Conservation (phyloP, 2,888 invertebrate species). For the Nephrotoma appendiculata region DNA sequence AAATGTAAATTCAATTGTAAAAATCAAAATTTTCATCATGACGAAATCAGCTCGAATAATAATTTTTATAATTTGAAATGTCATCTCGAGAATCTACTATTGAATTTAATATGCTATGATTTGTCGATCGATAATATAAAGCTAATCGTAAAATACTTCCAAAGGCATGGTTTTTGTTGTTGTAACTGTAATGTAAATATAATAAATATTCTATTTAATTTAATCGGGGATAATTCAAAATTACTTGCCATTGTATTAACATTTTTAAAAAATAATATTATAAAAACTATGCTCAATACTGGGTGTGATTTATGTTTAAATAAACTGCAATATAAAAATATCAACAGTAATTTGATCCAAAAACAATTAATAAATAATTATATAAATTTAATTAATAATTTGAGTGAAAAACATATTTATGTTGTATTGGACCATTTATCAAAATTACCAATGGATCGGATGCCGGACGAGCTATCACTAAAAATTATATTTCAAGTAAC, state of each 20-base stretch:
- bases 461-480: slow-evolving; percentile 21
- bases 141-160: slow-evolving; percentile 21
- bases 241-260: slow-evolving; percentile 22
- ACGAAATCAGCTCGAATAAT: not conserved
- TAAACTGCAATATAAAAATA: not conserved
- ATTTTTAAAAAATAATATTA: slow-evolving; percentile 22
- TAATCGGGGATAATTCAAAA: slow-evolving; percentile 22
- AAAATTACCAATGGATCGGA: not conserved
- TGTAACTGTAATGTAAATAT: slow-evolving; percentile 24
- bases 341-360: not conserved
- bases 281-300: slow-evolving; percentile 17
- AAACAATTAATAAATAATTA: slow-evolving; percentile 4
- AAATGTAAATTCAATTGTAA: not conserved
- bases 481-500: slow-evolving; percentile 27
- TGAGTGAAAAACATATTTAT: not conserved
- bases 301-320: not conserved
- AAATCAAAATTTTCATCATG: not conserved
- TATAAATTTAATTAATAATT: slow-evolving; percentile 4
- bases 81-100: slow-evolving; percentile 25
- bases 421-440: not conserved
- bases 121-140: slow-evolving; percentile 20
- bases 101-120: slow-evolving; percentile 19
- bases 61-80: slow-evolving; percentile 18
- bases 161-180: slow-evolving; percentile 26
- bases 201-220: slow-evolving; percentile 19